phyloP scores from a whole-genome alignment of 2,797 vertebrate genomes.

The Dendrocincla fuliginosa region DNA sequence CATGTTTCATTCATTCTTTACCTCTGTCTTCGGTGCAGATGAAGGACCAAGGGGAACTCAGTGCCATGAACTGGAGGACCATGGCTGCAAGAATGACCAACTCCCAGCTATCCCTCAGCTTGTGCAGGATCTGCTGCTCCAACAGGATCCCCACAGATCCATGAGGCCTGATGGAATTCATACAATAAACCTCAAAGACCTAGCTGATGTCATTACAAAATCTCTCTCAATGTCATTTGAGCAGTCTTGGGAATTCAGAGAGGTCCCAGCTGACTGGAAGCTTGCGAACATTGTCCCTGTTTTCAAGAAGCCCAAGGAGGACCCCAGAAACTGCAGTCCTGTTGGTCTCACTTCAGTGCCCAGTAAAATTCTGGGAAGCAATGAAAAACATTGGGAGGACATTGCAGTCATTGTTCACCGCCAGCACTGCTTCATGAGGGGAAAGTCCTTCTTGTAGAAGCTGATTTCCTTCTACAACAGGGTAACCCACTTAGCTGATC shows the following conservation, averaged over 20 bases:
- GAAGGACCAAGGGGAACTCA: not conserved
- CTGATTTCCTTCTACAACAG: not conserved
- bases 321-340: not conserved
- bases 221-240: not conserved
- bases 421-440: not conserved
- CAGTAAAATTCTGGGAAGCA: not conserved
- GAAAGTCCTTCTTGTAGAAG: not conserved
- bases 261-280: not conserved
- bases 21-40: not conserved
- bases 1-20: not conserved
- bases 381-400: not conserved
- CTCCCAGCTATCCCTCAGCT: not conserved
- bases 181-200: not conserved
- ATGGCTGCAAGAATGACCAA: fast-evolving
- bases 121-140: not conserved
- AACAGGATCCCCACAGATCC: not conserved
- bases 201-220: not conserved
- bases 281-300: fast-evolving
- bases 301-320: not conserved
- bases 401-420: not conserved
- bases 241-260: not conserved
- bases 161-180: too few species aligned
- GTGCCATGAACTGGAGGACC: not conserved
- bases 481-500: not conserved
- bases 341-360: not conserved